Base-by-base conservation (phyloP, 2,797 vertebrate species). In the Sebastes steindachneri region DNA sequence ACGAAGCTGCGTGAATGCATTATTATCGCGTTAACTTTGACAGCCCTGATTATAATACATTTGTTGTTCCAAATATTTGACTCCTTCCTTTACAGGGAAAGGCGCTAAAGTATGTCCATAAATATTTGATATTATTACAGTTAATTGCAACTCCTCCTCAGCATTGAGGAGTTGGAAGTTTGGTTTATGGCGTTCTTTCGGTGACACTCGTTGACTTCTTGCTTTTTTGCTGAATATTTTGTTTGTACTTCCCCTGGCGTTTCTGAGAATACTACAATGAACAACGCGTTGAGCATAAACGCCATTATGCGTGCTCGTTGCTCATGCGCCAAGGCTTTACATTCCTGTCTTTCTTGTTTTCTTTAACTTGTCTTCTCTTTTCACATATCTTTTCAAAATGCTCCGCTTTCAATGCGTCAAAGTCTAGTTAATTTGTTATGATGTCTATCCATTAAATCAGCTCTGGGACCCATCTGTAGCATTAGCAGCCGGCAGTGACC, bases 401-500 rank as follows among this genome's bases (percentile, higher is more conserved):
- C 37, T 74, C n/a, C 25, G 35, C 41, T 68, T 48, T 75, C 8
- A 17, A 14, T 37, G 28, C 2, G 25, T 72, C 19, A 35, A 0
- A 7, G 5, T 73, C 21, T 60, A 9, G n/a, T 71, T 66, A 2
- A 63, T 26, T 12, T 72, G 14, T 12, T 14, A n/a, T 63, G 17
- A 76, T 57, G 31, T 70, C 31, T 28, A 54, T 70, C 59, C n/a
- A 54, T 71, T 59, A 31, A 65, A 67, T 71, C 55, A 35, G 67
- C 75, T 73, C 10, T 63, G 41, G 55, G n/a, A 64, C 26, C 28
- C 35, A 59, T 28, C 65, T 33, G 60, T 33, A 70, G 21, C 25
- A 71, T 68, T 23, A 58, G 53, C 29, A 53, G 41, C 15, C 10
- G 0, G 7, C 37, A 58, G 19, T 55, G 25, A 75, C 41, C 48